Conservation (phyloP, 2,888 invertebrate species). For the Palloptera scutellata region DNA sequence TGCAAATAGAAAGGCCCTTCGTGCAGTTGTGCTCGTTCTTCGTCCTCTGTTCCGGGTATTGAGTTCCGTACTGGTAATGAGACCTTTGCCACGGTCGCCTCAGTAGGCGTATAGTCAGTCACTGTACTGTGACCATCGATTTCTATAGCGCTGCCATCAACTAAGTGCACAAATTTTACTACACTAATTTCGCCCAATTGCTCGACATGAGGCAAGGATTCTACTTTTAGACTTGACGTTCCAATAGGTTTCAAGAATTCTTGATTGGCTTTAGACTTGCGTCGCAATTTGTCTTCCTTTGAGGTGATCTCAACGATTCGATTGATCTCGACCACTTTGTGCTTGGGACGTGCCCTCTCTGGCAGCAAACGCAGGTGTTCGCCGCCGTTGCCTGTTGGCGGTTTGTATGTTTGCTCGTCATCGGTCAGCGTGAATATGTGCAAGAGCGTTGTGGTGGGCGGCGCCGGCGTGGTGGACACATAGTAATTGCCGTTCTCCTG, state of each 20-base stretch:
- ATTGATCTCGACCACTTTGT: slow-evolving; percentile 74
- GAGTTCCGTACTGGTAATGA: slow-evolving; percentile 52
- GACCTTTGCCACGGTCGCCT: slow-evolving; percentile 39
- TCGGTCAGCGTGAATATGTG: slow-evolving; percentile 66
- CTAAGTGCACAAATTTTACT: slow-evolving; percentile 73
- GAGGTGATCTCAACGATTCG: slow-evolving; percentile 75
- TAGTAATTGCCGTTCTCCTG: slow-evolving; percentile 46
- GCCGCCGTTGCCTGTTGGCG: slow-evolving; percentile 32
- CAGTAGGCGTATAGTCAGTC: slow-evolving; percentile 61
- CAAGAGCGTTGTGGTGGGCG: slow-evolving; percentile 62
- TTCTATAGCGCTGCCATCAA: slow-evolving; percentile 63
- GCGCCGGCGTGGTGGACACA: slow-evolving; percentile 47
- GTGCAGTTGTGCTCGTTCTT: slow-evolving; percentile 18
- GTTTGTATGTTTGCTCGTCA: slow-evolving; percentile 44
- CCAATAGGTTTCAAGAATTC: slow-evolving; percentile 66
- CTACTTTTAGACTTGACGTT: slow-evolving; percentile 67
- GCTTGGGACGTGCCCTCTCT: slow-evolving; percentile 51
- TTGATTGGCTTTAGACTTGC: slow-evolving; percentile 66
- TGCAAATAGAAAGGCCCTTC: slow-evolving; percentile 16
- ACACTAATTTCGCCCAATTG: slow-evolving; percentile 77
- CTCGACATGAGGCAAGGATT: slow-evolving; percentile 70
- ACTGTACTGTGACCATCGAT: slow-evolving; percentile 64
- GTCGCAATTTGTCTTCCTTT: slow-evolving; percentile 70
- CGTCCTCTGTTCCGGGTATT: slow-evolving; percentile 43
- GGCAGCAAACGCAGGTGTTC: slow-evolving; percentile 33